Evolutionary conservation across 2,888 invertebrate genomes (phyloP), one percentile per base, ranked within the genome.

Genomic region (Eretmocerus hayati): DNA sequence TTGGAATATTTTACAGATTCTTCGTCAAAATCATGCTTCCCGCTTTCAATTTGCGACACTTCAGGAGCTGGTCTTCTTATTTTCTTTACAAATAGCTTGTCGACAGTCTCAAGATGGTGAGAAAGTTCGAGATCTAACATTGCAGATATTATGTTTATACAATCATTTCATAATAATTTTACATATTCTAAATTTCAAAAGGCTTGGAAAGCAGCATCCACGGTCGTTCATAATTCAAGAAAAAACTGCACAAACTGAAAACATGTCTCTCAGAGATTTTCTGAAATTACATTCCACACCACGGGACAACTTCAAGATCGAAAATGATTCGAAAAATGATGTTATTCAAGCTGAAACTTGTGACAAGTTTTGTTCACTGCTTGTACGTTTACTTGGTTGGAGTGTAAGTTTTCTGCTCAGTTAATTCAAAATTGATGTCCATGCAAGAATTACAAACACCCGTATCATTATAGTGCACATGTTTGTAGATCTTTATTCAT

Each of bases 31-130:
- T 37, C 38, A 23, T 26, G 42, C 19, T 38, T 19, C 31, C 23
- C 16, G 19, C 42, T 32, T 38, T 9, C 26, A 15, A 38, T 26
- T 1, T 23, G 13, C 6, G 32, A 42, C 26, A 36, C 38, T 38
- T 22, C 38, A 13, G 21, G 38, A 48, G 38, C 42, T 2, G 23
- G 38, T 20, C 15, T 42, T 23, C 3, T 48, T 15, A 48, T 48
- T 11, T 42, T 48, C 33, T 42, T 48, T 32, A 42, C 42, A 3
- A 38, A 48, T 4, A 31, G 20, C 20, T 19, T 42, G 15, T 38
- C 42, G 22, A 38, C 42, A 26, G 19, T 38, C 20, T 38, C 42
- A 4, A 48, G 42, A 20, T 48, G 48, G 48, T 48, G 42, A 33
- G n/a, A 5, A 19, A 21, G 5, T 42, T 32, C 23, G 13, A 19